Evolutionary conservation across 2,113 vertebrate genomes (phyloP), one percentile per base, ranked within the genome.

Genomic region (Archilochus colubris): DNA sequence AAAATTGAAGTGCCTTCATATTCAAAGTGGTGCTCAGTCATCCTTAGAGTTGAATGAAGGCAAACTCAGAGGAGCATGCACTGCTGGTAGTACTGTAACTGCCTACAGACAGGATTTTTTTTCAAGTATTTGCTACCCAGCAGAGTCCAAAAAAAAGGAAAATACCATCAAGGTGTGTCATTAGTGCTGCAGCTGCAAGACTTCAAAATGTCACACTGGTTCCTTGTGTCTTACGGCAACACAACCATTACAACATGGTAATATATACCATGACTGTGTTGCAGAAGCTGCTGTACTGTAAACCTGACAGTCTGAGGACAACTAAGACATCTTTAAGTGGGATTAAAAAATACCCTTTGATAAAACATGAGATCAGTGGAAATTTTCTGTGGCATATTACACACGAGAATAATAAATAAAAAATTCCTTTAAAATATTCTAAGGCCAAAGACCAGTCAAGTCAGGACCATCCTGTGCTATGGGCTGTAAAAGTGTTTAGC

Each of bases 21-120:
- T 77, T 89, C 63, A 93, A 85, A 89, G 82, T 66, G 85, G 51
- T 89, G 75, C 50, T 94, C 50, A 28, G 50, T 93, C 88, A 85
- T 69, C 75, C 90, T 76, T 80, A 68, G 81, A 67, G n/a, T 4
- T 53, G 91, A 94, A 80, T 1, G 19, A 72, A 95, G 55, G 75
- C 54, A 80, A 82, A 68, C 40, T 85, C 57, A 40, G 78, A 82
- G 40, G 19, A 64, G 31, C 30, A 24, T 14, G 58, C 9, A 31
- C 54, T 40, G 30, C 77, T 24, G 33, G 27, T 17, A 72, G 50
- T 46, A 55, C 30, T 57, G 30, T 36, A 62, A 76, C 54, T 73
- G 40, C 19, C 55, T 77, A 16, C 10, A 61, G 75, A 54, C 17
- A 43, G 62, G 17, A 58, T 61, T 92, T 92, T 73, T 83, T 66